Evolutionary conservation across 2,888 invertebrate genomes (phyloP), one percentile per base, ranked within the genome.

Genomic region (Melanophora roralis): DNA sequence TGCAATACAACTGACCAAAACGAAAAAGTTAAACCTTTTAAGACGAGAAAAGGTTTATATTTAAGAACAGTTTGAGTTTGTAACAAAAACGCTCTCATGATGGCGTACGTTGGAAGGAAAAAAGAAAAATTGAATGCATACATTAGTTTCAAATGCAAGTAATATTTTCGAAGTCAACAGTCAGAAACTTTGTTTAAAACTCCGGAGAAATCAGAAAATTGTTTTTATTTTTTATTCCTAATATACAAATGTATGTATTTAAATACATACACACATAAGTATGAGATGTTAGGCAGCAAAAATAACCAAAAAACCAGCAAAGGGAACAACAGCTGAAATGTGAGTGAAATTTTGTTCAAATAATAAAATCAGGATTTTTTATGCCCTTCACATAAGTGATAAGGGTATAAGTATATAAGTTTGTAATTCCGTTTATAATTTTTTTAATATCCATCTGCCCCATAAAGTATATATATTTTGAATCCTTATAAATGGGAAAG

Each of bases 131-230:
- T 78, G 73, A 78, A 53, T 73, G 68, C 73, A 74, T 69, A 59
- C 74, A 78, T 74, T 78, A 74, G 51, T 78, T 65, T 49, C 36
- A 78, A 74, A 78, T 69, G 69, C 69, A 64, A 69, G 74, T 74
- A 74, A 74, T 74, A 45, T 74, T 78, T 69, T 74, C 74, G 69
- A 78, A 65, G 78, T 78, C 78, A 74, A 69, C 64, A 78, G 68
- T 57, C 49, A 65, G 62, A 73, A 51, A 55, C 55, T 69, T 72
- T 65, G 49, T 73, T 51, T 73, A 64, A 43, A 62, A 40, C 78
- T 53, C 69, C 59, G 12, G 78, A 69, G 78, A 78, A 78, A 78
- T 78, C 74, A 74, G 51, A 45, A 78, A 68, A 78, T 59, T 64
- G 76, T 36, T 69, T 69, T n/a, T n/a, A n/a, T n/a, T 69, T 62